These are phyloP conservation scores for Apamea sordens DNA, from an alignment of 2,888 invertebrate species.

Conservation along the genomic window DNA sequence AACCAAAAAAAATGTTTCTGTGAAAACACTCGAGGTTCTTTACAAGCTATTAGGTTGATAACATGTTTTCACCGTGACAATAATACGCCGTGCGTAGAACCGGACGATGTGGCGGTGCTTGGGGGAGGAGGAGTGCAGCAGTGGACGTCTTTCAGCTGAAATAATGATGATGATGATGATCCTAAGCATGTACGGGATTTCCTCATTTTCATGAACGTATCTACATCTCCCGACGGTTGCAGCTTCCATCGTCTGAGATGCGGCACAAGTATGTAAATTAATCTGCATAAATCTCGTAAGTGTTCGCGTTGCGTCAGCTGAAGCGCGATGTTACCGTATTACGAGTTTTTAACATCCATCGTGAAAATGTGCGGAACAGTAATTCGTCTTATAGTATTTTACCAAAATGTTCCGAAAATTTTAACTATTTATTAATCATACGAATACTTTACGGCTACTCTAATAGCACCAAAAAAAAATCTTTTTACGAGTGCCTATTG, in stretches of 20 bases:
- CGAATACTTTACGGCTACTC: neutral
- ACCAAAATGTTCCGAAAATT: neutral
- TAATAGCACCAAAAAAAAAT: neutral
- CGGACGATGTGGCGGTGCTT: too few relatives aligned
- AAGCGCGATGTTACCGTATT: neutral
- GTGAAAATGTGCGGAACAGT: slow-evolving; percentile 14
- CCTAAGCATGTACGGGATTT: neutral
- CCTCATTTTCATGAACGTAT: slow-evolving; percentile 16
- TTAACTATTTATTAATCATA: slow-evolving; percentile 2
- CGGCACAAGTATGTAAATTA: neutral
- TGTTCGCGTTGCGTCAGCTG: slow-evolving; percentile 10
- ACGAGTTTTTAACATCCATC: slow-evolving; percentile 62
- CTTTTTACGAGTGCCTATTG: neutral
- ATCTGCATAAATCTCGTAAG: slow-evolving; percentile 12
- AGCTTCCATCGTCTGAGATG: neutral
- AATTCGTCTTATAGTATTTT: neutral
- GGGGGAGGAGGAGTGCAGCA: neutral
- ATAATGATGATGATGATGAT: neutral
- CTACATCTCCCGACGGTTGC: slow-evolving; percentile 14
- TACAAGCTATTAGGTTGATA: neutral
- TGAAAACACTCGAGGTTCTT: slow-evolving; percentile 2
- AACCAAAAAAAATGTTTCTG: slow-evolving; percentile 18
- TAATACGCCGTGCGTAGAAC: neutral
- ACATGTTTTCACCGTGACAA: neutral
- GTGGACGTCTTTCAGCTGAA: neutral